Evolutionary conservation across 1,140 invertebrate genomes (phyloP).

Genomic region (Lordiphosa collinella): DNA sequence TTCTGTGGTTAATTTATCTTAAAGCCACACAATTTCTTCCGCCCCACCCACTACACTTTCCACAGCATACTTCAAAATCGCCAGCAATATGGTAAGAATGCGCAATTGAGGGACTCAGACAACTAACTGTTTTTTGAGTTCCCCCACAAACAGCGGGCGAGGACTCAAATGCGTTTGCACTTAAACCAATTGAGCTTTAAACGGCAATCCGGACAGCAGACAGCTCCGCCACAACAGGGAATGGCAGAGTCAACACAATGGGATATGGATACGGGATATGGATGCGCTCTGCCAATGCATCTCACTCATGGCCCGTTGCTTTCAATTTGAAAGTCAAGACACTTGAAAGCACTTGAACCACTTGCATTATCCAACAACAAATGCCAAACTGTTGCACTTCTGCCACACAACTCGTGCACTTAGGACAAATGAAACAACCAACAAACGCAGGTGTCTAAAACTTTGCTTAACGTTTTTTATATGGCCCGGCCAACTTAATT

Average conservation of each 20-base stretch:
- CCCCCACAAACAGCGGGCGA: not conserved
- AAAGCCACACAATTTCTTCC: constrained; percentile 18
- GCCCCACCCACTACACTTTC: not conserved
- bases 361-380: constrained; percentile 36
- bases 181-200: constrained; percentile 70
- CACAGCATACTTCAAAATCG: not conserved
- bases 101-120: constrained; percentile 1
- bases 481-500: constrained; percentile 57
- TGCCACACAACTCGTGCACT: constrained; percentile 10
- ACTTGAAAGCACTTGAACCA: constrained; percentile 16
- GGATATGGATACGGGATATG: constrained; percentile 41
- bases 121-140: constrained; percentile 9
- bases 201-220: constrained; percentile 30
- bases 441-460: constrained; percentile 1
- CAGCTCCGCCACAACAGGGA: not conserved
- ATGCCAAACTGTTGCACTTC: constrained; percentile 53
- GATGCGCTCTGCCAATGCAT: constrained; percentile 34
- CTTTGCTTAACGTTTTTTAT: constrained; percentile 33
- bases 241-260: constrained; percentile 43
- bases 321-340: constrained; percentile 40
- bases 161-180: constrained; percentile 50
- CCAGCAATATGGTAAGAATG: not conserved
- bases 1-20: constrained; percentile 44
- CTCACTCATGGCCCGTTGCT: constrained; percentile 39
- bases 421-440: not conserved